Evolutionary conservation across 2,113 vertebrate genomes (phyloP).

Genomic region (Onychostruthus taczanowskii): DNA sequence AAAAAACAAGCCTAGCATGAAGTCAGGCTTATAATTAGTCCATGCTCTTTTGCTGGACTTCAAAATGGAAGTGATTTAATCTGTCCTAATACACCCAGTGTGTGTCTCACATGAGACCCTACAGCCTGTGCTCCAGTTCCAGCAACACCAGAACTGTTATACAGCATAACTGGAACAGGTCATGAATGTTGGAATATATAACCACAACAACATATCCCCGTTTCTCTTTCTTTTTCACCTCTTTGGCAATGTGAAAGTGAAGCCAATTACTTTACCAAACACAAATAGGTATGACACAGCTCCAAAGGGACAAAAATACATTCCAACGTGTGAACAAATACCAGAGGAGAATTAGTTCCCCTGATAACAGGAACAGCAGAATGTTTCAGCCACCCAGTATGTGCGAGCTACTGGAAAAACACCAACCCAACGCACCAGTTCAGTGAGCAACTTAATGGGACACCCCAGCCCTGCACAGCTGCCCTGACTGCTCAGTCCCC

Average conservation of each 20-base stretch:
- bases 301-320: neutral
- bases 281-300: neutral
- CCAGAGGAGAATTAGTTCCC: neutral
- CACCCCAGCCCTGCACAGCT: neutral
- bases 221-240: neutral
- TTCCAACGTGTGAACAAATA: neutral
- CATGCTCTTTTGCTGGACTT: neutral
- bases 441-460: neutral
- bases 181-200: fast-evolving
- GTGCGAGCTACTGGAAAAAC: neutral
- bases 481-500: fast-evolving
- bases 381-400: neutral
- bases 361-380: neutral
- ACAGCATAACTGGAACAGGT: neutral
- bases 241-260: neutral
- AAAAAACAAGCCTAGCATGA: neutral
- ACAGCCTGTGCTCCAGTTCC: neutral
- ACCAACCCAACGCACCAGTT: neutral
- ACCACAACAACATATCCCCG: neutral
- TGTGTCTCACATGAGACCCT: neutral
- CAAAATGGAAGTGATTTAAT: neutral
- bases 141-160: neutral
- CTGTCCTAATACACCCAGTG: neutral
- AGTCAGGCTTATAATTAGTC: neutral
- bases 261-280: neutral